Evolutionary conservation across 2,888 invertebrate species (phyloP), one percentile per base, ranked within the genome.

Genomic region (Alloplasta piceator): DNA sequence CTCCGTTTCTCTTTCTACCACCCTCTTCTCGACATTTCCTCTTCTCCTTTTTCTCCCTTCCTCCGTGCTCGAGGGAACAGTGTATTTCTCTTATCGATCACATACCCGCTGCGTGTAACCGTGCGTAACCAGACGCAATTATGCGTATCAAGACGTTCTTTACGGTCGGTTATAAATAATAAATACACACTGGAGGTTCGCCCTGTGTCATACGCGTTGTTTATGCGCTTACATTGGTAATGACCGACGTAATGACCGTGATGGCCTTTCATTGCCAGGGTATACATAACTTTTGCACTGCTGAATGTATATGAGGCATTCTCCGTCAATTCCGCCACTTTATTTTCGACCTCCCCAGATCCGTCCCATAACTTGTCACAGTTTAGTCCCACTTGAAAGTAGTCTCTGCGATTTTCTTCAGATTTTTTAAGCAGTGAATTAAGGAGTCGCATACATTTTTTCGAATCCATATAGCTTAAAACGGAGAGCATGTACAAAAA

Each of bases 91-190:
- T n/a, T 9, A 48, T 63, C 36, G 75, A 66, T 60, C 46, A 39
- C 43, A 50, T 26, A 58, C 26, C 39, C n/a, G n/a, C n/a, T n/a
- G 61, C 66, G 85, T 70, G 76, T 87, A 87, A 86, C 85, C 80
- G 84, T 79, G 83, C 84, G 85, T 86, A 87, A 86, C 86, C 84
- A 83, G 84, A 83, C 80, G 86, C 87, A 85, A 86, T 89, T 87
- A 88, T 82, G 87, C 85, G 83, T 86, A 86, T 87, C 86, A 74
- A 78, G 75, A 63, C 71, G 80, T 84, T 84, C 83, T 87, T 87
- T 87, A 86, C 80, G 77, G 74, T 52, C 60, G 80, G 81, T 80
- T 86, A 77, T 86, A 84, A 86, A 84, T 85, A 83, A 83, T 76
- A 73, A n/a, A n/a, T n/a, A 80, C 68, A 58, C 41, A 46, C 72